A percentile compares a stretch with the other conserved stretches of the same genome.
Conservation (phyloP, 2,113 vertebrate species). For the Vidua chalybeata region DNA sequence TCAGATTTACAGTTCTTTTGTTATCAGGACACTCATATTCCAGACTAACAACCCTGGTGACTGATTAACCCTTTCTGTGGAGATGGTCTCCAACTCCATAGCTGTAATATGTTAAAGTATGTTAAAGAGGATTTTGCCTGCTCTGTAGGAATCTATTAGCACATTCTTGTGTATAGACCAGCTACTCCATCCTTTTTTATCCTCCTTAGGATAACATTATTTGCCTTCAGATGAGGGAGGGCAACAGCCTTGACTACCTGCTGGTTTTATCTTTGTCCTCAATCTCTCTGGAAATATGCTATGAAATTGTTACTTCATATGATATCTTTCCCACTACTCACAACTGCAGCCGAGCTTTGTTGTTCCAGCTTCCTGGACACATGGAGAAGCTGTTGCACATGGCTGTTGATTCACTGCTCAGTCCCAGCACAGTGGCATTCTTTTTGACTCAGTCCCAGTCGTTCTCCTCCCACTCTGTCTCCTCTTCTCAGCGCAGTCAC, state of each 20-base stretch:
- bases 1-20: slow-evolving; percentile 52
- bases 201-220: rapidly evolving
- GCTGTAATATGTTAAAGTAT: background rate
- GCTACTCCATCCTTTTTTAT: background rate
- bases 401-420: background rate
- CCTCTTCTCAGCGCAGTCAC: background rate
- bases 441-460: slow-evolving; percentile 3
- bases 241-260: background rate
- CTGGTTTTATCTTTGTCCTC: background rate
- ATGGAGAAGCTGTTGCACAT: background rate
- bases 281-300: background rate
- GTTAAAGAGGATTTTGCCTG: background rate
- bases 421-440: slow-evolving; percentile 1
- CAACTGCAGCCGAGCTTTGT: background rate
- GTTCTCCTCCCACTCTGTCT: slow-evolving; percentile 32
- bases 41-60: slow-evolving; percentile 12
- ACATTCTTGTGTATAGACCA: background rate
- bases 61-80: slow-evolving; percentile 36
- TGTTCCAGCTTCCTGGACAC: background rate
- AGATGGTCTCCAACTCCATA: background rate
- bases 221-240: background rate
- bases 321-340: background rate
- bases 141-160: background rate
- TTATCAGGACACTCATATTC: slow-evolving; percentile 36
- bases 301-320: background rate